These are phyloP conservation scores for Periophthalmus modestus DNA, from an alignment of 2,113 vertebrate genomes.

Conservation along the genomic window DNA sequence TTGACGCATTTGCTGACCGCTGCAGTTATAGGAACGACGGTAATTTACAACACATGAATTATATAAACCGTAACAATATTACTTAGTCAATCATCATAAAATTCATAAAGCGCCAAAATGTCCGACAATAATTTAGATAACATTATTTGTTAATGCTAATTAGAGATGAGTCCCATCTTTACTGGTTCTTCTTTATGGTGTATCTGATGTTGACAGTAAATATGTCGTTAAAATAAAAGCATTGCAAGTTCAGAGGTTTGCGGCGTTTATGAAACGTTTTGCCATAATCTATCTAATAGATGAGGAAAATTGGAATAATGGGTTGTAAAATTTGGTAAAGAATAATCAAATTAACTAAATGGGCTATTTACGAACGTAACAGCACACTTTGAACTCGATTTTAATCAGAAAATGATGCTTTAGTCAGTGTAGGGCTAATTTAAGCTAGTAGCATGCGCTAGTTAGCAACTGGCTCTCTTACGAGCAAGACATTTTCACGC, in stretches of 20 bases:
- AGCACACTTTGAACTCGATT: constrained; percentile 20
- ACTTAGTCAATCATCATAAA: constrained; percentile 29
- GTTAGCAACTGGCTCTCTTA: constrained; percentile 54
- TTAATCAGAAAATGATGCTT: constrained; percentile 31
- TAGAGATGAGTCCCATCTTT: background rate
- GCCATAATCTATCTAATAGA: background rate
- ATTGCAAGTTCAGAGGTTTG: background rate
- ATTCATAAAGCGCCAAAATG: constrained; percentile 38
- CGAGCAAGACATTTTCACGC: constrained; percentile 47
- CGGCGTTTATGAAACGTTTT: constrained; percentile 1
- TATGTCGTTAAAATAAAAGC: background rate
- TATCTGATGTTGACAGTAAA: background rate
- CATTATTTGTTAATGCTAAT: background rate
- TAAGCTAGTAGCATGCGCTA: constrained; percentile 74
- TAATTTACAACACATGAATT: constrained; percentile 16
- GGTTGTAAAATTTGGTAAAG: background rate
- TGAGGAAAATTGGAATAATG: background rate
- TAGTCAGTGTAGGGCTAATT: constrained; percentile 64
- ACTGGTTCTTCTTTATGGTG: background rate
- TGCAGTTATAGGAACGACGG: background rate
- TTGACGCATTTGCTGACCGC: constrained; percentile 13
- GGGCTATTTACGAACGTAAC: constrained; percentile 11
- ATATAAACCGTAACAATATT: constrained; percentile 31
- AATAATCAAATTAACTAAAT: background rate
- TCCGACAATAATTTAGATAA: constrained; percentile 34